phyloP scores from a whole-genome alignment of 2,113 vertebrate species.

The Anguilla rostrata region DNA sequence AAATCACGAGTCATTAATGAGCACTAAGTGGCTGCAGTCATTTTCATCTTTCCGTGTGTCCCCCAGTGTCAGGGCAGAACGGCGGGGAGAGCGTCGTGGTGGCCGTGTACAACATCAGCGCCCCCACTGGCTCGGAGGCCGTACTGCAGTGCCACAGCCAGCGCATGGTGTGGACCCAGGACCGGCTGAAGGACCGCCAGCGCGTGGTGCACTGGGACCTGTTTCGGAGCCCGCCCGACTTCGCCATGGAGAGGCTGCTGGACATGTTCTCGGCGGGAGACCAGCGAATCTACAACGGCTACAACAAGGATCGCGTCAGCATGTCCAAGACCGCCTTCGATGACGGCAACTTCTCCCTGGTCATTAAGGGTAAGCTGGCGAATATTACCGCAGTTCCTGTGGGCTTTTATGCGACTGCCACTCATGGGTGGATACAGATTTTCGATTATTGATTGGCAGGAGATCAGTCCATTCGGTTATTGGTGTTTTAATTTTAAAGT shows the following conservation, averaged over 20 bases:
- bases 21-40: neutral
- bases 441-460: neutral
- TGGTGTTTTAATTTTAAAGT: neutral
- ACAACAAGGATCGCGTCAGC: conserved; percentile 78
- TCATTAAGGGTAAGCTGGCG: conserved; percentile 66
- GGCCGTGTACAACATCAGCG: conserved; percentile 76
- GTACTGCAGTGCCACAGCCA: conserved; percentile 85
- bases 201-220: conserved; percentile 94
- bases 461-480: neutral
- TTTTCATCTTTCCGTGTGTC: neutral
- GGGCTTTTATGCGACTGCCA: neutral
- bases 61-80: conserved; percentile 58
- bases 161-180: conserved; percentile 94
- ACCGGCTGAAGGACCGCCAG: conserved; percentile 84
- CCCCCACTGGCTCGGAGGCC: conserved; percentile 64
- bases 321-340: conserved; percentile 76
- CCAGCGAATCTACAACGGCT: conserved; percentile 82
- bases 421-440: neutral
- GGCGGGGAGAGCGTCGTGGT: conserved; percentile 77
- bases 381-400: neutral
- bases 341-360: conserved; percentile 91
- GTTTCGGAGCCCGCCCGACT: conserved; percentile 56
- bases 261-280: conserved; percentile 91
- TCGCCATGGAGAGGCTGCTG: conserved; percentile 72
- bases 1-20: neutral